Evolutionary conservation across 53 echinoderm and acorn worm species (phyloP).

Genomic region (Apostichopus leukothele): DNA sequence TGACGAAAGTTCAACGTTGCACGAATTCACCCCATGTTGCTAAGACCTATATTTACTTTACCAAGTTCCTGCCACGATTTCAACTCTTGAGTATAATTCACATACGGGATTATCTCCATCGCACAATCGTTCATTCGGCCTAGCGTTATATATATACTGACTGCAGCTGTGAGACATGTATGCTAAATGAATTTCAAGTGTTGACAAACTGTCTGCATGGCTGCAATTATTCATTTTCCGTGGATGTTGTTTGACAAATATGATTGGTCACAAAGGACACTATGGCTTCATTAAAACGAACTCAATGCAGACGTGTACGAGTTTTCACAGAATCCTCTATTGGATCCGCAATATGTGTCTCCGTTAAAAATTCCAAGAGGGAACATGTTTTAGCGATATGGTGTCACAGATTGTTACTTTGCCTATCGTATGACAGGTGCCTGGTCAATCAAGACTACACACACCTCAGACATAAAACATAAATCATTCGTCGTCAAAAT

Average conservation of each 20-base stretch:
- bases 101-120: neutral
- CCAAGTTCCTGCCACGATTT: neutral
- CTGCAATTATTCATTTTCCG: neutral
- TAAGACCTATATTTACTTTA: neutral
- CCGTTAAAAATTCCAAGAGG: neutral
- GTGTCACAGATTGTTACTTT: neutral
- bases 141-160: neutral
- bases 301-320: neutral
- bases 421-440: constrained; percentile 14
- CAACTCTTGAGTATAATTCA: neutral
- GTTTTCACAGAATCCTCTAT: neutral
- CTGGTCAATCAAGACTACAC: constrained; percentile 15
- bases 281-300: neutral
- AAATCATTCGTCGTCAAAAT: neutral
- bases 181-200: neutral
- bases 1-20: neutral
- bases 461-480: neutral
- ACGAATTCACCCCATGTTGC: neutral
- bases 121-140: neutral
- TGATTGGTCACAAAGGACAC: constrained; percentile 14
- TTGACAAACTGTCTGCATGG: constrained; percentile 11
- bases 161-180: neutral
- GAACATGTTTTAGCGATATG: constrained; percentile 4
- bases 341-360: neutral
- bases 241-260: constrained; percentile 11